Base-by-base conservation (phyloP, 2,113 vertebrate genomes). In the Ondatra zibethicus region DNA sequence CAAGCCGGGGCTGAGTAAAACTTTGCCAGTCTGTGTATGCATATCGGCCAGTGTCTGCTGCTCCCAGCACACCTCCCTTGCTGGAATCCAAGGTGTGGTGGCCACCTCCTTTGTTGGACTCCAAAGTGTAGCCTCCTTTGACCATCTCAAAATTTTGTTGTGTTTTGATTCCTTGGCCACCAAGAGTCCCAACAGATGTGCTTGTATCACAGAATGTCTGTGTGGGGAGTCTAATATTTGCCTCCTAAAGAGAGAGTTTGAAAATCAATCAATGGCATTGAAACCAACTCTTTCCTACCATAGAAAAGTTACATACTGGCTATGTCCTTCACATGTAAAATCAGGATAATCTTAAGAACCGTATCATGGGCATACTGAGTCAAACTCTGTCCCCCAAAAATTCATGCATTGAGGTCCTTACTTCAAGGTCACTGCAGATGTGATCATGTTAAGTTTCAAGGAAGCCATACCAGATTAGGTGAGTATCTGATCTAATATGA, bases 21-120 rank as follows among this genome's bases (percentile, higher is more conserved):
- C 98, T 98, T 72, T 99, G 99, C 99, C 99, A 99, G 52, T 99
- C 99, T 1, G 98, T 98, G 89, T 99, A 99, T 0, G 96, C 68
- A 7, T 98, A 98, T 98, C 98, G 98, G 88, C 98, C 97, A 0
- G 96, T 33, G 47, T 99, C 99, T 89, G 93, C 25, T 78, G 97
- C 45, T 31, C 97, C 0, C 39, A 98, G 98, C 68, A 98, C 98
- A 1, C 7, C 9, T 55, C 96, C 97, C 92, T 96, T 98, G 63
- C 88, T 25, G 36, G 98, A 98, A 66, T 98, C 98, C 93, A 99
- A 16, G n/a, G 98, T 98, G 72, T 98, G 98, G 33, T 98, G 98
- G 94, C 98, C 98, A 0, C 70, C 97, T 95, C 98, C 98, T 95
- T 98, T 98, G 85, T 81, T 84, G 29, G 98, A 98, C 36, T 98